Evolutionary conservation across 2,888 invertebrate genomes (phyloP).

Genomic region (Drosophila colorata): DNA sequence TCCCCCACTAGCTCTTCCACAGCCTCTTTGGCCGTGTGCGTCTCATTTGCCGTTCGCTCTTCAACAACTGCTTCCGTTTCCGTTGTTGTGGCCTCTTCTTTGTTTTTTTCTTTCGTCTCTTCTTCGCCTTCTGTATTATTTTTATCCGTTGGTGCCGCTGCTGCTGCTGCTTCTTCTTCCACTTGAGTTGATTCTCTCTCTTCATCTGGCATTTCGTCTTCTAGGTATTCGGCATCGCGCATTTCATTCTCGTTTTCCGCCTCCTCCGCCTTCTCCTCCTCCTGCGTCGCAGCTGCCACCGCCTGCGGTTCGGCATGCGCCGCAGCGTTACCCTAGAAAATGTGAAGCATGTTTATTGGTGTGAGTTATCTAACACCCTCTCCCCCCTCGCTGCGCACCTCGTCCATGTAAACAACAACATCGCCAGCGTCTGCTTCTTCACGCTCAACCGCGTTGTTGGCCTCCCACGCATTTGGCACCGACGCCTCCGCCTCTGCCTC

Average conservation of each 20-base stretch:
- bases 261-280: conserved; percentile 9
- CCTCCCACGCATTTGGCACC: conserved; percentile 21
- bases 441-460: conserved; percentile 24
- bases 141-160: conserved; percentile 17
- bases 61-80: conserved; percentile 16
- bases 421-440: conserved; percentile 13
- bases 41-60: conserved; percentile 1
- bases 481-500: too few relatives aligned
- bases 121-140: conserved; percentile 23
- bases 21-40: conserved; percentile 1
- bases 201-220: conserved; percentile 49
- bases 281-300: not conserved
- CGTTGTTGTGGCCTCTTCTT: conserved; percentile 25
- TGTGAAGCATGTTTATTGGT: conserved; percentile 34
- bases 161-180: not conserved
- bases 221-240: conserved; percentile 65
- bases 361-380: conserved; percentile 19
- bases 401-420: conserved; percentile 50
- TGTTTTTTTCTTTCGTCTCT: conserved; percentile 11
- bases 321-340: conserved; percentile 43
- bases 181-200: conserved; percentile 17
- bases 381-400: conserved; percentile 47
- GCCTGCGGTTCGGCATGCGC: conserved; percentile 12
- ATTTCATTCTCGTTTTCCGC: conserved; percentile 41
- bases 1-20: conserved; percentile 23